Evolutionary conservation across 1,140 invertebrate genomes (phyloP).

Genomic region (Ceratosolen fusciceps): DNA sequence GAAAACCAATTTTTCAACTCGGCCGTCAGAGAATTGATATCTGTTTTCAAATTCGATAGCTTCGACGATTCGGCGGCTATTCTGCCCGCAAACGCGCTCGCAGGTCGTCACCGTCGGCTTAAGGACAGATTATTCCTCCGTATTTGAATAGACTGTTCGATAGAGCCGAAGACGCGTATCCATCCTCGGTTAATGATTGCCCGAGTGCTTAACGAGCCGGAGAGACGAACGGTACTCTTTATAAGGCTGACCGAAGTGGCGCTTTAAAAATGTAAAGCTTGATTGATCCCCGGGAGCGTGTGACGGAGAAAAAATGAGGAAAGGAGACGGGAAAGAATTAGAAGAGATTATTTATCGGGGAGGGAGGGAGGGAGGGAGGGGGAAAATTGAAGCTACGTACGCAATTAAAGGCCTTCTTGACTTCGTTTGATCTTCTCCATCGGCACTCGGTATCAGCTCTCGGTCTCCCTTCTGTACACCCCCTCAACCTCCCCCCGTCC

Average conservation of each 20-base stretch:
- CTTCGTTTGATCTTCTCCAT: not conserved
- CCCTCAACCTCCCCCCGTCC: not conserved
- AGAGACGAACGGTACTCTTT: not conserved
- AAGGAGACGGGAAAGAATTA: too few relatives aligned
- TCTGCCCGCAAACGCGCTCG: too few relatives aligned
- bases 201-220: not conserved
- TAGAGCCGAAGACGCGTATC: not conserved
- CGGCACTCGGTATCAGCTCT: not conserved
- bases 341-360: not conserved
- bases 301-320: too few relatives aligned
- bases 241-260: not conserved
- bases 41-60: too few relatives aligned
- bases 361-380: not conserved
- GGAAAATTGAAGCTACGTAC: not conserved
- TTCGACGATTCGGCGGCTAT: too few relatives aligned
- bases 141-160: not conserved
- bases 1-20: too few relatives aligned
- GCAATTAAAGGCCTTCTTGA: not conserved
- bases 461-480: not conserved
- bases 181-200: too few relatives aligned
- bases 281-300: not conserved
- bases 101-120: too few relatives aligned
- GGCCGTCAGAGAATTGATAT: too few relatives aligned
- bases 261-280: not conserved
- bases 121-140: too few relatives aligned